Evolutionary conservation across 2,113 vertebrate species (phyloP).

Genomic region (Amphilophus citrinellus): DNA sequence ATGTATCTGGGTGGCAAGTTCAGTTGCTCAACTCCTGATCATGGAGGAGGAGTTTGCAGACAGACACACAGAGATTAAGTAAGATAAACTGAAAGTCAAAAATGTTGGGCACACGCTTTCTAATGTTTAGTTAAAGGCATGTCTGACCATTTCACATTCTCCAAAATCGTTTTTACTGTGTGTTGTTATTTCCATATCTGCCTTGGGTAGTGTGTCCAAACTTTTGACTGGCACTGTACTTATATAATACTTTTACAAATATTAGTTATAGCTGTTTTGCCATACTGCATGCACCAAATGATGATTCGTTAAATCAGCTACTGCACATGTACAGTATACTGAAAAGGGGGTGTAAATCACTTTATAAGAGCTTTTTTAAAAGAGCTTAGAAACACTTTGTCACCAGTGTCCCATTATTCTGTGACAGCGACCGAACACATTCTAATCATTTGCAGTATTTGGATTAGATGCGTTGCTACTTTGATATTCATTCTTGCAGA

Average conservation of each 20-base stretch:
- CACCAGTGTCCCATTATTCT: slow-evolving; percentile 43
- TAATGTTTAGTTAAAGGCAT: neutral
- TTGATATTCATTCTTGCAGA: slow-evolving; percentile 58
- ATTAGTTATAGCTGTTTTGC: neutral
- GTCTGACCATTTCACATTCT: neutral
- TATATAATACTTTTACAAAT: neutral
- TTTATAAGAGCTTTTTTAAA: neutral
- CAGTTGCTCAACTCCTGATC: neutral
- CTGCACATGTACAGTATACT: neutral
- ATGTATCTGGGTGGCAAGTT: neutral
- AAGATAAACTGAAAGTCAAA: neutral
- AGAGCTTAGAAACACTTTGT: slow-evolving; percentile 23
- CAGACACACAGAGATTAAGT: neutral
- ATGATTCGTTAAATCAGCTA: slow-evolving; percentile 18
- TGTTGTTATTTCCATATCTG: neutral
- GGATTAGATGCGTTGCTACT: slow-evolving; percentile 41
- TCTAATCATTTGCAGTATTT: slow-evolving; percentile 52
- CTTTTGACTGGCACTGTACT: no score
- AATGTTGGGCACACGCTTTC: neutral
- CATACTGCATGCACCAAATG: neutral
- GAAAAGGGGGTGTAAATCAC: slow-evolving; percentile 18
- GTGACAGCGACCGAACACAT: slow-evolving; percentile 17
- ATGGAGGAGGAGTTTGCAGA: neutral
- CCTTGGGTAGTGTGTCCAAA: no score
- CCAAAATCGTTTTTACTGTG: neutral